phyloP scores from a whole-genome alignment of 2,888 invertebrate genomes.

The Temnothorax ravouxi region DNA sequence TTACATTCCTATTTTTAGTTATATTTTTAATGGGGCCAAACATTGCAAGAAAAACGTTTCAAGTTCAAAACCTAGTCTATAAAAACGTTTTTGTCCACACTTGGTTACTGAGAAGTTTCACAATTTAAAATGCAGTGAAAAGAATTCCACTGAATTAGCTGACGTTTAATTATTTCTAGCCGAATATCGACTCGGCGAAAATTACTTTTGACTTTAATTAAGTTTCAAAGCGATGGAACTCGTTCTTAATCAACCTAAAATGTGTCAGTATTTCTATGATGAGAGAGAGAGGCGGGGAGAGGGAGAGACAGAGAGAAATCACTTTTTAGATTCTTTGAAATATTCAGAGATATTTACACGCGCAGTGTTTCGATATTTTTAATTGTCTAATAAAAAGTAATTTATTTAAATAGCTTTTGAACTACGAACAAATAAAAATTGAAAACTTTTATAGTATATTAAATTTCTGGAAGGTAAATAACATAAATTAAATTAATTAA shows the following conservation, averaged over 20 bases:
- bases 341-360: not conserved
- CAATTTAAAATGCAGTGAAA: constrained; percentile 51
- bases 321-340: constrained; percentile 30
- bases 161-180: constrained; percentile 51
- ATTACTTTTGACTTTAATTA: constrained; percentile 62
- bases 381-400: not conserved
- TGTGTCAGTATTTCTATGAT: constrained; percentile 30
- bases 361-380: not conserved
- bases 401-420: not conserved
- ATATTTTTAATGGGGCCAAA: not conserved
- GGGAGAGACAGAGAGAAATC: not conserved
- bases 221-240: constrained; percentile 56
- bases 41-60: not conserved
- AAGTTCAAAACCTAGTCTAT: not conserved
- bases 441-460: not conserved
- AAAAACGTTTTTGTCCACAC: constrained; percentile 24
- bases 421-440: not conserved
- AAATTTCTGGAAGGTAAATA: not conserved
- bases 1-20: not conserved
- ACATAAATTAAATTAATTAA: not conserved
- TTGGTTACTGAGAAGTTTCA: constrained; percentile 38
- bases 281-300: constrained; percentile 21
- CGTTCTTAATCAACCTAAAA: constrained; percentile 42
- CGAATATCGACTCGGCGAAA: constrained; percentile 51
- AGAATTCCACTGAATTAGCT: constrained; percentile 47